Evolutionary conservation across 1,140 invertebrate genomes (phyloP), one percentile per base, ranked within the genome.

Genomic region (Heliconius congener): DNA sequence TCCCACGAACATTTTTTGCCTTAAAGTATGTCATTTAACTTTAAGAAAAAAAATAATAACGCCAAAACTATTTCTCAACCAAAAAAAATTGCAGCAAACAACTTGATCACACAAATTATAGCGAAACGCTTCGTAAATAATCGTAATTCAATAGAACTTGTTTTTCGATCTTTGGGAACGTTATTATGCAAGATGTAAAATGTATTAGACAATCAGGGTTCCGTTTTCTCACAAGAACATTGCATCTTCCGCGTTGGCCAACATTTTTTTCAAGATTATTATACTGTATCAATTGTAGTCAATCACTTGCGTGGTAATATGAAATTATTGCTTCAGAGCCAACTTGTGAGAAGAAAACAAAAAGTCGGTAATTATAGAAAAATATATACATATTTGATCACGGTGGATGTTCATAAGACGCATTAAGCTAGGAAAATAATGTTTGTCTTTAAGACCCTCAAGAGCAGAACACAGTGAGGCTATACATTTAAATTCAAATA

Each of bases 241-340:
- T 27, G 60, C 60, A 16, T 30, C 78, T 82, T 78, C 79, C 83
- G 79, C 39, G 73, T 79, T 84, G 55, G 76, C 74, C 81, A 81
- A 84, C 46, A 66, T 71, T 72, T 83, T 83, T 81, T 77, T 77
- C 60, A 72, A 46, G 23, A 71, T 60, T 11, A 71, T 70, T 23
- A 75, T 77, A 74, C 71, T 77, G 16, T 8, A 37, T 50, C 71
- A 18, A 73, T 80, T 81, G 79, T 77, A 78, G 27, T 79, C 80
- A 81, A 78, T 76, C 71, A 73, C 4, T 34, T 66, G 27, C 50
- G 71, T 72, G 60, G 34, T 46, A 76, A 71, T 76, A 66, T 60
- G 57, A 27, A 66, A 27, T 30, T 30, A 30, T 6, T 30, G 13
- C 3, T 13, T 30, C 4, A 60, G 8, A n/a, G 1, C 55, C 23